Evolutionary conservation across 2,113 vertebrate species (phyloP).

Genomic region (Bufo gargarizans): DNA sequence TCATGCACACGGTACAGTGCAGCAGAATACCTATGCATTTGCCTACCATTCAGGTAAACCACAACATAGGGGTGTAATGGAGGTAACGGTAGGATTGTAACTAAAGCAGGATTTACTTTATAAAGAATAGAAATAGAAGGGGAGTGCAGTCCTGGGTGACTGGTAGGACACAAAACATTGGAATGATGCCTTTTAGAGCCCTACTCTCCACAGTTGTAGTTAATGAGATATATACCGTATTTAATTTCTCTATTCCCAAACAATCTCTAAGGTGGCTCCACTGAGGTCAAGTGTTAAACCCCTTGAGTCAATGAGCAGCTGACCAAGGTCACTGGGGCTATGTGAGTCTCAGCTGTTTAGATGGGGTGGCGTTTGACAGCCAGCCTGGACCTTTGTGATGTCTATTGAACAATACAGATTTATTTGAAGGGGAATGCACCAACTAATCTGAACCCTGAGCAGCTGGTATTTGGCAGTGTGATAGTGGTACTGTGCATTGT

Average conservation of each 20-base stretch:
- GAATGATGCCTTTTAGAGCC: background rate
- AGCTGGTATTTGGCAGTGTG: constrained; percentile 11
- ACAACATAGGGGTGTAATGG: background rate
- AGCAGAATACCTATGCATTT: too few relatives aligned
- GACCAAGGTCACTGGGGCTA: constrained; percentile 50
- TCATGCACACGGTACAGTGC: too few relatives aligned
- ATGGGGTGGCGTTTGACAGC: background rate
- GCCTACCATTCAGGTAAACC: background rate
- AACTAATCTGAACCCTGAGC: constrained; percentile 9
- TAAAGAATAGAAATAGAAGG: background rate
- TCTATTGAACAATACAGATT: constrained; percentile 49
- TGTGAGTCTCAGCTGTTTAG: constrained; percentile 44
- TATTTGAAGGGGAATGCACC: constrained; percentile 29
- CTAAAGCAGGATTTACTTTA: too few relatives aligned
- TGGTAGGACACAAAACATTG: background rate
- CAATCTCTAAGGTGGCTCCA: background rate
- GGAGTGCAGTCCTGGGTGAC: background rate
- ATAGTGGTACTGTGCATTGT: constrained; percentile 47
- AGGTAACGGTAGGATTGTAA: background rate
- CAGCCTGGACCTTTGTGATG: constrained; percentile 29
- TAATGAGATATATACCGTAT: background rate
- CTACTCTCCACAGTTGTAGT: background rate
- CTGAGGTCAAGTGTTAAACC: constrained; percentile 55
- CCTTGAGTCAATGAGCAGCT: constrained; percentile 54
- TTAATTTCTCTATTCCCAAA: constrained; percentile 7